Conservation (phyloP, 1,140 invertebrate species). For the Trichonephila inaurata region DNA sequence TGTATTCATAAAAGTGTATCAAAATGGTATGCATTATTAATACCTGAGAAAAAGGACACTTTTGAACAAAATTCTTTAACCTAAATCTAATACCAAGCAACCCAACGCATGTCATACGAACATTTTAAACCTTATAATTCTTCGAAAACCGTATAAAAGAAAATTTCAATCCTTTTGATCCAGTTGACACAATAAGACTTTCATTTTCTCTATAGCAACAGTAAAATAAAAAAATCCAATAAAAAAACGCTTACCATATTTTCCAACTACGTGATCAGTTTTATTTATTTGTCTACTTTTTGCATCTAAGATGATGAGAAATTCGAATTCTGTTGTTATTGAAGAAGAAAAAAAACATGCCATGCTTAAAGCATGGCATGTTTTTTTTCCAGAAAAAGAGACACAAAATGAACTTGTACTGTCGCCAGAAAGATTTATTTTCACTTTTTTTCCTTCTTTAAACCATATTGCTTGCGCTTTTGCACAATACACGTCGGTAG, state of each 20-base stretch:
- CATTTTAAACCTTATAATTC: too few species aligned
- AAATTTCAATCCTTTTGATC: not conserved
- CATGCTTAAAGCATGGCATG: not conserved
- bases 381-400: not conserved
- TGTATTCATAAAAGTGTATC: too few species aligned
- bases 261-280: not conserved
- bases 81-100: too few species aligned
- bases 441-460: not conserved
- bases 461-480: not conserved
- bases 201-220: not conserved
- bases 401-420: not conserved
- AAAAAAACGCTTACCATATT: not conserved
- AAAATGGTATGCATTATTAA: too few species aligned
- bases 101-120: too few species aligned
- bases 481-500: not conserved
- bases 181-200: not conserved
- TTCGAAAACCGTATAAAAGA: not conserved
- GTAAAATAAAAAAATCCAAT: not conserved
- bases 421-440: not conserved
- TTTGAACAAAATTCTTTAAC: too few species aligned
- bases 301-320: not conserved
- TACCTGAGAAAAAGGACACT: too few species aligned
- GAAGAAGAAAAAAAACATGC: too few species aligned
- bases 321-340: not conserved
- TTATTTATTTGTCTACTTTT: not conserved